Percentiles rank a stretch among this genome's conserved stretches.
phyloP scores from a whole-genome alignment of 2,797 vertebrate species.

The Peromyscus aztecus region DNA sequence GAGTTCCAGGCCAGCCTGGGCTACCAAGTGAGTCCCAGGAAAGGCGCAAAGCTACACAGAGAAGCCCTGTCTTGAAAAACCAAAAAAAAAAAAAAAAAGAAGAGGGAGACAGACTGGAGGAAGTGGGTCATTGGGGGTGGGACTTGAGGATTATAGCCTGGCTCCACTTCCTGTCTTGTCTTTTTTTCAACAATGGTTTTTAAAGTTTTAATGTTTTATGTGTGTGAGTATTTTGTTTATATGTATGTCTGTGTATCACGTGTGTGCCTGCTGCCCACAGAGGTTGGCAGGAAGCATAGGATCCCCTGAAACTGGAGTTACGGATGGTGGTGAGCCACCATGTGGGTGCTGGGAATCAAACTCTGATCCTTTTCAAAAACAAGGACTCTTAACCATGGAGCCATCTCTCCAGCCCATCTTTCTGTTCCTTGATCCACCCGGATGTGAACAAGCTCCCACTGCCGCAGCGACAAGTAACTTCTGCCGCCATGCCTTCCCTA shows the following conservation, averaged over 20 bases:
- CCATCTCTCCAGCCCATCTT: neutral
- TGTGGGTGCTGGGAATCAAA: neutral
- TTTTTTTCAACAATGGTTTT: neutral
- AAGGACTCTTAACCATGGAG: neutral
- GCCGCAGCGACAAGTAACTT: neutral
- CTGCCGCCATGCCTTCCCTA: neutral
- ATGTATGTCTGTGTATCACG: neutral
- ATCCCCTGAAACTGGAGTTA: neutral
- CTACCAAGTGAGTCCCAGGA: too few relatives aligned
- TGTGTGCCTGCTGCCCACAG: neutral
- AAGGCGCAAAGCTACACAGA: too few relatives aligned
- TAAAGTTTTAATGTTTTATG: neutral
- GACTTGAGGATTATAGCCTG: neutral
- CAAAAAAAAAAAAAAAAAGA: too few relatives aligned
- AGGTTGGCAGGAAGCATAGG: neutral
- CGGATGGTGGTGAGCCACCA: neutral
- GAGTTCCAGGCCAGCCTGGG: too few relatives aligned
- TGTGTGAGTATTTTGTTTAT: neutral
- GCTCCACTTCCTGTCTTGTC: neutral
- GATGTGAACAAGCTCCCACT: neutral
- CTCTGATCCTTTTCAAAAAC: neutral
- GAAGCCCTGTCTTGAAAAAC: too few relatives aligned
- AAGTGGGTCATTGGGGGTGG: neutral
- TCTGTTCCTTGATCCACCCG: neutral
- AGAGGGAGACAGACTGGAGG: neutral